Conservation (phyloP, 2,797 vertebrate genomes). For the Chrysocyon brachyurus region DNA sequence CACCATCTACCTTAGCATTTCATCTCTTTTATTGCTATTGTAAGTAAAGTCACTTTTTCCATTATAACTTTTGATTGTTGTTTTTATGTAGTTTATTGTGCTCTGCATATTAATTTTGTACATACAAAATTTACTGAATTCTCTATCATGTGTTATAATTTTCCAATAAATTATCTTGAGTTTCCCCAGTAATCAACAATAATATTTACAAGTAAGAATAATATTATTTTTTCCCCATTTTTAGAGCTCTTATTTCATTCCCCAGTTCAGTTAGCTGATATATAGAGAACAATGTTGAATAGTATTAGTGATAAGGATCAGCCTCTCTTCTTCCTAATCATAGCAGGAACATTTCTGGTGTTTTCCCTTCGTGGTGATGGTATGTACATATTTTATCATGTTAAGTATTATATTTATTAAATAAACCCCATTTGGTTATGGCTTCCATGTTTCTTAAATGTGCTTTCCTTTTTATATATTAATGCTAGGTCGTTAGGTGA, state of each 20-base stretch:
- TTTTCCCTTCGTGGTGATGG: neutral
- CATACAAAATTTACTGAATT: neutral
- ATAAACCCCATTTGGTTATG: neutral
- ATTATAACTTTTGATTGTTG: neutral
- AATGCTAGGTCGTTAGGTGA: neutral
- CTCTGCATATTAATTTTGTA: neutral
- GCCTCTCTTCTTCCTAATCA: neutral
- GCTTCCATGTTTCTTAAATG: neutral
- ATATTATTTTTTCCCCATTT: neutral
- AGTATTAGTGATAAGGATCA: neutral
- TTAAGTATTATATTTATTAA: conserved; percentile 26
- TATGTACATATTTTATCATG: neutral
- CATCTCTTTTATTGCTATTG: neutral
- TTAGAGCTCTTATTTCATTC: neutral
- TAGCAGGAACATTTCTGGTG: neutral
- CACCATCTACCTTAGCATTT: neutral
- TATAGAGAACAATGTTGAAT: neutral
- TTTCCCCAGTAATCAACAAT: neutral
- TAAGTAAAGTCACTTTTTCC: neutral
- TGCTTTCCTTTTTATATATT: neutral
- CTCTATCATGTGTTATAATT: neutral
- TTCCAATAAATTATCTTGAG: neutral
- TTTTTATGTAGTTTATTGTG: neutral
- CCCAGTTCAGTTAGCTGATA: neutral
- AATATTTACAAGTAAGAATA: neutral